A percentile compares a stretch with the other conserved stretches of the same genome.
Evolutionary conservation across 2,888 invertebrate genomes (phyloP).

Genomic region (Orthosia incerta): DNA sequence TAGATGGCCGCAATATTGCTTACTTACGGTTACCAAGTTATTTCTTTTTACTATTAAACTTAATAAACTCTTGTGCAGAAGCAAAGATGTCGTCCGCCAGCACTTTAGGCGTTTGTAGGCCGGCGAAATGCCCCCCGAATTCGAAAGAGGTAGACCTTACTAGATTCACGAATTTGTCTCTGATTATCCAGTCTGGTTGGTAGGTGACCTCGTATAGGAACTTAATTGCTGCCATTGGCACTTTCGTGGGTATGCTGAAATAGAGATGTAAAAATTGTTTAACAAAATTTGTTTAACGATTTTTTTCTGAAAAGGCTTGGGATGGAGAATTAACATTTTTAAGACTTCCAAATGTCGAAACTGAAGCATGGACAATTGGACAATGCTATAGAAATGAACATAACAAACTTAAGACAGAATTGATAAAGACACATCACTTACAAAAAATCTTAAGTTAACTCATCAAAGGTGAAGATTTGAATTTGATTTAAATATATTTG

Average conservation of each 20-base stretch:
- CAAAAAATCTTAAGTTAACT: not conserved
- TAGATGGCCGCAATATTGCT: not conserved
- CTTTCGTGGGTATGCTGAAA: constrained; percentile 92
- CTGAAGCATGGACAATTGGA: not conserved
- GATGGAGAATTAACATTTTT: not conserved
- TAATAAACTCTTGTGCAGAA: constrained; percentile 75
- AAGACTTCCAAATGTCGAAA: not conserved
- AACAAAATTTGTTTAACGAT: not conserved
- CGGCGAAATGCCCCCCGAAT: constrained; percentile 96
- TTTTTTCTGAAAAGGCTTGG: not conserved
- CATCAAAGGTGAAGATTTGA: not conserved
- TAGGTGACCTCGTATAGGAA: constrained; percentile 93
- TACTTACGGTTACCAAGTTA: constrained; percentile 8
- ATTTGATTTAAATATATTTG: not conserved
- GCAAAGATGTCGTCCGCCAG: constrained; percentile 92
- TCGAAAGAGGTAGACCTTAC: constrained; percentile 92
- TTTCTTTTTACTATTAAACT: constrained; percentile 68
- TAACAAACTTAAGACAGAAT: not conserved
- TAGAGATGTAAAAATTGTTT: not conserved
- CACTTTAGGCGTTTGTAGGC: constrained; percentile 94
- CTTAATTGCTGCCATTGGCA: constrained; percentile 94
- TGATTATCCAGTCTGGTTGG: constrained; percentile 91
- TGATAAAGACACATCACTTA: no score
- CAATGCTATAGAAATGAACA: not conserved
- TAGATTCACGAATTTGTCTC: constrained; percentile 92